Percentiles rank a stretch among this genome's conserved stretches.
Conservation (phyloP, 1,140 invertebrate genomes). For the Sipha flava region DNA sequence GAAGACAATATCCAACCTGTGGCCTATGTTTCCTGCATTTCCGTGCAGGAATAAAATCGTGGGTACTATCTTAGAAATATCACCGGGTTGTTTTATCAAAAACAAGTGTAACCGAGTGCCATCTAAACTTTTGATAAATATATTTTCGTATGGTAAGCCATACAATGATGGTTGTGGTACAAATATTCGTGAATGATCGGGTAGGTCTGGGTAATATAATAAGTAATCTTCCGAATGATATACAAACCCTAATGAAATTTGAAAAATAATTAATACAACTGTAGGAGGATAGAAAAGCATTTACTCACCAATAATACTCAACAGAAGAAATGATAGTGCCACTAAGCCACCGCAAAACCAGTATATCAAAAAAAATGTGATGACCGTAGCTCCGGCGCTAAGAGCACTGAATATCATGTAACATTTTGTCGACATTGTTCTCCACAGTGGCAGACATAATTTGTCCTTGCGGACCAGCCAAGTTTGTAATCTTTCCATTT, state of each 20-base stretch:
- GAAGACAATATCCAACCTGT: constrained; percentile 52
- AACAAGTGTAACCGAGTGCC: constrained; percentile 75
- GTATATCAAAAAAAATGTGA: constrained; percentile 64
- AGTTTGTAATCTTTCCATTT: neutral
- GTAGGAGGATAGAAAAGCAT: neutral
- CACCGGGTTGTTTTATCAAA: constrained; percentile 69
- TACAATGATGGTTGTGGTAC: constrained; percentile 74
- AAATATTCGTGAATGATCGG: constrained; percentile 74
- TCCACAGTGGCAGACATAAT: neutral
- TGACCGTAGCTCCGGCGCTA: constrained; percentile 48
- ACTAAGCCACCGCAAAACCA: constrained; percentile 70
- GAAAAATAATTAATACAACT: constrained; percentile 10
- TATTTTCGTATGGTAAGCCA: constrained; percentile 74
- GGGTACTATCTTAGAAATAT: constrained; percentile 53
- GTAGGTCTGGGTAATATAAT: constrained; percentile 80
- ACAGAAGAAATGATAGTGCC: constrained; percentile 58
- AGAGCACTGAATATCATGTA: constrained; percentile 5
- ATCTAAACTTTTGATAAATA: constrained; percentile 69
- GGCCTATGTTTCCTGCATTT: constrained; percentile 93
- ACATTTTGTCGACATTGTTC: constrained; percentile 14
- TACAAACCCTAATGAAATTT: constrained; percentile 56
- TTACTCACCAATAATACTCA: constrained; percentile 56
- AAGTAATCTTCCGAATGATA: constrained; percentile 79
- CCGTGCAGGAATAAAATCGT: constrained; percentile 89
- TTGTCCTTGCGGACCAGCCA: neutral